These are phyloP conservation scores for Platycnemis pennipes DNA, from an alignment of 2,888 invertebrate species.

Conservation along the genomic window DNA sequence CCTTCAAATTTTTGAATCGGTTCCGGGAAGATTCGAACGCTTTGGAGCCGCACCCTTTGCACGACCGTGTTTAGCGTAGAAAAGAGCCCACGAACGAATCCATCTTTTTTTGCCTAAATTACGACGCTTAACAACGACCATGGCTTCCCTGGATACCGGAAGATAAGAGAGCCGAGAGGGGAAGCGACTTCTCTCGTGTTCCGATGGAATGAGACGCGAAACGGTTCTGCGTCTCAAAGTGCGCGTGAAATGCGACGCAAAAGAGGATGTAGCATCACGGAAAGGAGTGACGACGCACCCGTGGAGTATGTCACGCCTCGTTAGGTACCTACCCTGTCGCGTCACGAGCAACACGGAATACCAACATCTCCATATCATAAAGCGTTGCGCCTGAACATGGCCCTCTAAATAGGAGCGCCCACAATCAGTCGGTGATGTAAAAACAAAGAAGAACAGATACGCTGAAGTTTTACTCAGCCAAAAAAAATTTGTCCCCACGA, in stretches of 20 bases:
- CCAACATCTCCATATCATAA: not conserved
- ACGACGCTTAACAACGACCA: not conserved
- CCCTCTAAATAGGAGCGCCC: not conserved
- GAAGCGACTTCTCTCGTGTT: not conserved
- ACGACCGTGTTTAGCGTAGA: not conserved
- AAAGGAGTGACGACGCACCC: not conserved
- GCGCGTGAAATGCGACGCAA: not conserved
- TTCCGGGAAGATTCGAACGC: not conserved
- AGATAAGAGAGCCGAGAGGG: not conserved
- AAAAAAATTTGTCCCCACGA: too few relatives aligned
- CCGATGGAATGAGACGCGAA: not conserved
- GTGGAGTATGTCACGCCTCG: not conserved
- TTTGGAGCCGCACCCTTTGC: not conserved
- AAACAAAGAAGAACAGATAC: too few relatives aligned
- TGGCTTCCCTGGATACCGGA: not conserved
- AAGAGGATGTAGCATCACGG: not conserved
- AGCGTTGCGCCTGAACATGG: not conserved
- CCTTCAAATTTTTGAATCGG: not conserved
- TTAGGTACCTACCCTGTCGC: not conserved
- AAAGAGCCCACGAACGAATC: not conserved
- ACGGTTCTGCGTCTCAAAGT: slow-evolving; percentile 1
- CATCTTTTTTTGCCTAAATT: not conserved
- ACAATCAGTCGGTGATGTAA: too few relatives aligned
- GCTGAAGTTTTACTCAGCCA: too few relatives aligned
- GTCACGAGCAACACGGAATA: not conserved